Percentiles rank a stretch among this genome's conserved stretches.
phyloP scores from a whole-genome alignment of 2,888 invertebrate species.

The Harpalus rubripes region DNA sequence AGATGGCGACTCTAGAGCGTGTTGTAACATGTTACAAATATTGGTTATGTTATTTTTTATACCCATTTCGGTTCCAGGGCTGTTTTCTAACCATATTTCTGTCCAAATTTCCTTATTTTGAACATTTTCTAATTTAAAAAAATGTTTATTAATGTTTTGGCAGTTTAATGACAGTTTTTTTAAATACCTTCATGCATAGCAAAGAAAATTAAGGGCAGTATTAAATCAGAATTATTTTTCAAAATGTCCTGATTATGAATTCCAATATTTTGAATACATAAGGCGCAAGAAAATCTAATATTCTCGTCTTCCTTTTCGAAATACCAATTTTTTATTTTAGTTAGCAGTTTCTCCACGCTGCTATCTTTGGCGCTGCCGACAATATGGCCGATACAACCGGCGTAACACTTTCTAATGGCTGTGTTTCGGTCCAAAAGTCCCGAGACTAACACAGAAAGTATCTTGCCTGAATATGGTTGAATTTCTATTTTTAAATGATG shows the following conservation, averaged over 20 bases:
- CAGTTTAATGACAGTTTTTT: background rate
- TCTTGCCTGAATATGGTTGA: constrained; percentile 82
- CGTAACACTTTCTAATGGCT: constrained; percentile 90
- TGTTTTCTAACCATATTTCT: constrained; percentile 93
- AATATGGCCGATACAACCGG: constrained; percentile 91
- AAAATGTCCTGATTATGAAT: constrained; percentile 90
- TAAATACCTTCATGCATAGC: constrained; percentile 89
- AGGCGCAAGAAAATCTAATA: constrained; percentile 86
- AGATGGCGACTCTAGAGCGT: constrained; percentile 88
- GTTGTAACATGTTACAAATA: constrained; percentile 85
- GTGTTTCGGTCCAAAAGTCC: constrained; percentile 92
- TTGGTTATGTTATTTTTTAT: constrained; percentile 87
- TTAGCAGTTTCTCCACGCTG: constrained; percentile 83
- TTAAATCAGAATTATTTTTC: constrained; percentile 86
- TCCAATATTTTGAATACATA: constrained; percentile 89
- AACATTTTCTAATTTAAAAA: constrained; percentile 76
- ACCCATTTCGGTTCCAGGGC: constrained; percentile 92
- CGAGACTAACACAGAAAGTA: constrained; percentile 83
- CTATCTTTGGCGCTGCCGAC: constrained; percentile 89
- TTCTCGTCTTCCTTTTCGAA: constrained; percentile 87
- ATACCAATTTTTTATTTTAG: constrained; percentile 82
- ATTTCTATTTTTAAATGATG: constrained; percentile 79
- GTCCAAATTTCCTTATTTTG: constrained; percentile 88
- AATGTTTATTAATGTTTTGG: background rate
- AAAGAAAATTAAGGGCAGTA: constrained; percentile 91